Base-by-base conservation (phyloP, 2,888 invertebrate species). In the Alviniconcha strummeri region DNA sequence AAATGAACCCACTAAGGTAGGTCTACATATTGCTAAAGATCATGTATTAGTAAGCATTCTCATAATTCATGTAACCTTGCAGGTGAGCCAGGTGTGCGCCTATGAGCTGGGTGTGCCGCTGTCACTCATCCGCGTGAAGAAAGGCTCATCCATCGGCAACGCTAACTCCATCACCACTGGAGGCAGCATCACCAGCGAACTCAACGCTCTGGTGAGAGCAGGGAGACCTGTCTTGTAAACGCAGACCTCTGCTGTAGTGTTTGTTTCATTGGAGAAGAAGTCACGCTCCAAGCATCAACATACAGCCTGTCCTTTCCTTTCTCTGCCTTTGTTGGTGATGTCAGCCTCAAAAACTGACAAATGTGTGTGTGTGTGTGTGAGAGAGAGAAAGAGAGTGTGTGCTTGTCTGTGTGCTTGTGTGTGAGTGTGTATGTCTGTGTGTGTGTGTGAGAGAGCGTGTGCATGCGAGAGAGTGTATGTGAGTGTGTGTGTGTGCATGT, bases 101-200 rank as follows among this genome's bases (percentile, higher is more conserved):
- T 95, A 96, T 86, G 94, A 94, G 6, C 93, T 97, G 17, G 96
- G 96, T 0, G 95, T 97, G 86, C 95, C 96, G 2, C 86, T 97
- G 80, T 95, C 95, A 0, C 95, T 95, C 93, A 94, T 97, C 8
- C 94, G 94, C 1, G 95, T 97, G 0, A 96, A 96, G 89, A 95
- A 96, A 0, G 95, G 95, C n/a, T 95, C 96, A 88, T 96, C 94
- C 85, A 93, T 96, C 76, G 94, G 95, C 4, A 88, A 88, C 64
- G 89, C 90, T 67, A 97, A 97, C 91, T 93, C 95, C 13, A 94
- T 94, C 88, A 95, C 95, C 0, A 96, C 96, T 6, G 97, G 96
- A 19, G 97, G 91, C 5, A 92, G 92, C 69, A 89, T 92, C 64
- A 92, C 96, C 0, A 96, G 96, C 88, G 97, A 97, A 92, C 94